Percentiles rank a stretch among this genome's conserved stretches.
Conservation (phyloP, 1,140 invertebrate genomes). For the Drosophila carrolli region DNA sequence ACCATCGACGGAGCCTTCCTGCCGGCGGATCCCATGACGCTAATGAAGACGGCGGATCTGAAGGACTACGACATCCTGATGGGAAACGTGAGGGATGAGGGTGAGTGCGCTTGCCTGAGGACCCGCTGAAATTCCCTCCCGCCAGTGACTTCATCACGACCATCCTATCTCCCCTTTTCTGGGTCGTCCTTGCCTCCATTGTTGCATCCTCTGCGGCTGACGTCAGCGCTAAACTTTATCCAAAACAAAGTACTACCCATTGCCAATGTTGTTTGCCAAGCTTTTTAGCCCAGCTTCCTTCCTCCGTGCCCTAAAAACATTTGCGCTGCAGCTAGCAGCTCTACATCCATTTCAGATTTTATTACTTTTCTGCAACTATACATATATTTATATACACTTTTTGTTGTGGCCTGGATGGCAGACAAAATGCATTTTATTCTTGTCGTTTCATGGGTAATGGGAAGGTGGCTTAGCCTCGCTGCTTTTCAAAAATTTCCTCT, state of each 20-base stretch:
- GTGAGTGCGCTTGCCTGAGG: slow-evolving; percentile 85
- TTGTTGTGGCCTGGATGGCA: slow-evolving; percentile 45
- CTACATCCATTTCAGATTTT: slow-evolving; percentile 77
- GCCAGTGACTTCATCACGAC: slow-evolving; percentile 15
- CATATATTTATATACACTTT: slow-evolving; percentile 29
- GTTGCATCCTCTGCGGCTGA: slow-evolving; percentile 42
- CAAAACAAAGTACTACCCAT: slow-evolving; percentile 55
- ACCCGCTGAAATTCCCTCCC: neutral
- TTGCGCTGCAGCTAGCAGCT: slow-evolving; percentile 58
- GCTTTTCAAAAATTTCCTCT: slow-evolving; percentile 53
- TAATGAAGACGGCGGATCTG: slow-evolving; percentile 92
- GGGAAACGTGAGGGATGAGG: slow-evolving; percentile 95
- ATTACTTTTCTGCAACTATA: slow-evolving; percentile 64
- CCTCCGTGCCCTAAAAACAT: slow-evolving; percentile 36
- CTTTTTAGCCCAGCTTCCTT: slow-evolving; percentile 15
- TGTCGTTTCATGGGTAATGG: slow-evolving; percentile 36
- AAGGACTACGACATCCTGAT: slow-evolving; percentile 93
- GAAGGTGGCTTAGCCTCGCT: slow-evolving; percentile 46
- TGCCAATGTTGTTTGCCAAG: slow-evolving; percentile 61
- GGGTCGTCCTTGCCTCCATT: slow-evolving; percentile 40
- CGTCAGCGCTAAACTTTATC: slow-evolving; percentile 56
- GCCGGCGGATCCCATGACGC: slow-evolving; percentile 92
- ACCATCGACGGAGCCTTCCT: slow-evolving; percentile 94
- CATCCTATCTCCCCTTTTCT: slow-evolving; percentile 11
- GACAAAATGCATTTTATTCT: slow-evolving; percentile 70